phyloP scores from a whole-genome alignment of 2,797 vertebrate genomes.

The Tapirus indicus region DNA sequence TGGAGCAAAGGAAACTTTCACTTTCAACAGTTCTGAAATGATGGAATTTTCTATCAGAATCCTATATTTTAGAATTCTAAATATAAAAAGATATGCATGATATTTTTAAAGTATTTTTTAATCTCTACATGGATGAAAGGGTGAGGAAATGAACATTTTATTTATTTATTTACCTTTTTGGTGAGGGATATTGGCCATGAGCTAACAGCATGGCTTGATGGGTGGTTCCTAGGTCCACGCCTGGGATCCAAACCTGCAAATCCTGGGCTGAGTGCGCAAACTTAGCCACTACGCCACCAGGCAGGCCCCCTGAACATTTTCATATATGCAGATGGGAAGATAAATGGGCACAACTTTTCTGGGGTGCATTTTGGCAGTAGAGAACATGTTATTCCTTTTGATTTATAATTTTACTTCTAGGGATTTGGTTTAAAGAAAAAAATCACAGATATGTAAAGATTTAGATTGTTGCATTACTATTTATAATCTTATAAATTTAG shows the following conservation, averaged over 20 bases:
- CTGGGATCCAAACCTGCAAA: too few relatives aligned
- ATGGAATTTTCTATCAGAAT: background rate
- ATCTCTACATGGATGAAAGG: background rate
- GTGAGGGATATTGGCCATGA: too few relatives aligned
- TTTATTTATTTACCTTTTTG: too few relatives aligned
- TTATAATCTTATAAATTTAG: conserved; percentile 37
- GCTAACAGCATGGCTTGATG: too few relatives aligned
- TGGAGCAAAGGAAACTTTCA: background rate
- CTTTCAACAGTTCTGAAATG: background rate
- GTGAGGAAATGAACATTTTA: background rate
- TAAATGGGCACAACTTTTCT: conserved; percentile 27
- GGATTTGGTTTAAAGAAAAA: background rate
- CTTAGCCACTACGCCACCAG: too few relatives aligned
- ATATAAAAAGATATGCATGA: background rate
- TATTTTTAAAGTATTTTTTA: conserved; percentile 14
- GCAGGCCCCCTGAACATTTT: background rate
- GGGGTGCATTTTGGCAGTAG: background rate
- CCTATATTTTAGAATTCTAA: conserved; percentile 29
- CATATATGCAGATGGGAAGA: background rate
- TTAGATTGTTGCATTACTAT: conserved; percentile 46
- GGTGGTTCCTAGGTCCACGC: too few relatives aligned
- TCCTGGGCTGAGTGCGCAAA: too few relatives aligned
- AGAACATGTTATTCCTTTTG: conserved; percentile 39
- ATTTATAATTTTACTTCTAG: conserved; percentile 25
- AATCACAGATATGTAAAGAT: background rate